These are phyloP conservation scores for Acromyrmex charruanus DNA, from an alignment of 1,140 invertebrate species.

Conservation along the genomic window DNA sequence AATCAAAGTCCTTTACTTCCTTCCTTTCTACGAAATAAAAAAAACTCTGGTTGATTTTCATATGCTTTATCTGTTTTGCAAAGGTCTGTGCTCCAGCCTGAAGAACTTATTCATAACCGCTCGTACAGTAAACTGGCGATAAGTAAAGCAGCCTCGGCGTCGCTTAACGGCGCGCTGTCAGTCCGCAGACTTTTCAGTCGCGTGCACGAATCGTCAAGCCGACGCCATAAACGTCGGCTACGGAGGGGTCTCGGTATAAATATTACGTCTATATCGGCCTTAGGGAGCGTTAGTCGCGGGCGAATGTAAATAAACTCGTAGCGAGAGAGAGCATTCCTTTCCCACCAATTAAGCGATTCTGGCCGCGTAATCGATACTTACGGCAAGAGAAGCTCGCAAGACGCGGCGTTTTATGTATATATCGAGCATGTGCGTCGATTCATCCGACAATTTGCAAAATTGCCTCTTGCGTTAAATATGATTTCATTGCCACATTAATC, in stretches of 20 bases:
- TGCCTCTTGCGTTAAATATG: background rate
- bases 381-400: background rate
- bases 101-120: background rate
- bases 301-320: conserved; percentile 74
- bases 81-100: no score
- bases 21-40: no score
- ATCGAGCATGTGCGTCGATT: conserved; percentile 8
- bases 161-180: conserved; percentile 32
- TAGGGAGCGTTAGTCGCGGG: conserved; percentile 60
- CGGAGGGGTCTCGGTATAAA: conserved; percentile 69
- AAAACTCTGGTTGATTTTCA: no score
- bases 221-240: conserved; percentile 66
- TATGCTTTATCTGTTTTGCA: no score
- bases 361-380: conserved; percentile 65
- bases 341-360: conserved; percentile 71
- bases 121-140: conserved; percentile 51
- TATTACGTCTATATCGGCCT: conserved; percentile 76
- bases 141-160: conserved; percentile 40
- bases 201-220: conserved; percentile 52
- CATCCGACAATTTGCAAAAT: conserved; percentile 35
- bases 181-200: conserved; percentile 6
- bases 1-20: no score
- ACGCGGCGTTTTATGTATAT: conserved; percentile 42
- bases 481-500: conserved; percentile 10
- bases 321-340: conserved; percentile 58